A percentile compares a stretch with the other conserved stretches of the same genome.
These are phyloP conservation scores for Pinctada fucata DNA, from an alignment of 2,888 invertebrate genomes.

Conservation along the genomic window DNA sequence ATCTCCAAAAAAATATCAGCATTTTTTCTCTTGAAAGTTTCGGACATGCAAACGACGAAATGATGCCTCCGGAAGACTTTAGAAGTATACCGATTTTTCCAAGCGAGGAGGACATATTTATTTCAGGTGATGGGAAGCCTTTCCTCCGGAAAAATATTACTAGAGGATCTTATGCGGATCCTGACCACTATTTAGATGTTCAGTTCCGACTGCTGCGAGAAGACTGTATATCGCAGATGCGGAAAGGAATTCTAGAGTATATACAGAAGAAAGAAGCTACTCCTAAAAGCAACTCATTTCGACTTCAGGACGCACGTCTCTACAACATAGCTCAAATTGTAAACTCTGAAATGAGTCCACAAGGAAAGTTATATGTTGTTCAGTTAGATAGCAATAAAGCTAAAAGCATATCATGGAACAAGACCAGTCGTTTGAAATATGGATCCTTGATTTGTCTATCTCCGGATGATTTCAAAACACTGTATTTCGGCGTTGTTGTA, in stretches of 20 bases:
- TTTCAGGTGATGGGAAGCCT: conserved; percentile 57
- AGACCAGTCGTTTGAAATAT: conserved; percentile 82
- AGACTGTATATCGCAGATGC: conserved; percentile 87
- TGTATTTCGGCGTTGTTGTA: conserved; percentile 83
- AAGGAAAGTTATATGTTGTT: conserved; percentile 52
- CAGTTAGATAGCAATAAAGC: conserved; percentile 31
- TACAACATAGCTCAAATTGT: conserved; percentile 59
- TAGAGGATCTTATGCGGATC: conserved; percentile 82
- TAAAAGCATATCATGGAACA: conserved; percentile 73
- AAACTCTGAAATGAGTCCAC: conserved; percentile 40
- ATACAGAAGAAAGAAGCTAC: conserved; percentile 53
- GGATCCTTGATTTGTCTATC: conserved; percentile 87
- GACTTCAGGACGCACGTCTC: conserved; percentile 44
- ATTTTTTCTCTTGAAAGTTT: too few species aligned
- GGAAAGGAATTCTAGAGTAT: conserved; percentile 83
- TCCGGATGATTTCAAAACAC: conserved; percentile 82
- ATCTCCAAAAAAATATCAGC: too few species aligned
- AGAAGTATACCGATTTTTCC: conserved; percentile 74
- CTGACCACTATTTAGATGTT: conserved; percentile 85
- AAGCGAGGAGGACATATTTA: conserved; percentile 68
- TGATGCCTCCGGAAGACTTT: conserved; percentile 77
- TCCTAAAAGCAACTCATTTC: conserved; percentile 19
- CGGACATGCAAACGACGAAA: background rate
- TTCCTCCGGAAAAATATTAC: conserved; percentile 82
- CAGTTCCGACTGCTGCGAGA: conserved; percentile 88